Evolutionary conservation across 2,797 vertebrate genomes (phyloP), one percentile per base, ranked within the genome.

Genomic region (Hapalemur alaotrensis): DNA sequence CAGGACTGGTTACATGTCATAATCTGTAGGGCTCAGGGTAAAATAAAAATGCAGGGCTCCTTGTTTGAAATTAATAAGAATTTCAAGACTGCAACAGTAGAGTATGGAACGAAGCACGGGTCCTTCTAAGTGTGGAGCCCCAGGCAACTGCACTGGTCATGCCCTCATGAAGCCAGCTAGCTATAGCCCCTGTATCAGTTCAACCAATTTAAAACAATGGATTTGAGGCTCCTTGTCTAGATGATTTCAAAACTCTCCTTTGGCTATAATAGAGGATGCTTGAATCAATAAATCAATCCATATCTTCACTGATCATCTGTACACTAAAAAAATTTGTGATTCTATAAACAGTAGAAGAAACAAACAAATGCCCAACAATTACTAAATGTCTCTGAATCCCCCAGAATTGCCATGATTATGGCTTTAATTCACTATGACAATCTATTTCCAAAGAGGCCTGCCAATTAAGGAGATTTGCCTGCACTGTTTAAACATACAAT

Each of bases 331-430:
- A 3, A 8, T 73, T 65, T 46, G 2, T 57, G 46, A 59, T 67
- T 87, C 35, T 88, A 6, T 59, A 92, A 96, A 73, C 28, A 81
- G 67, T 46, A 78, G 52, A 84, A 93, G 63, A 72, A 85, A 81
- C 43, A 89, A 61, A 89, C 43, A 87, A 73, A 91, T 81, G 20
- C 12, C 35, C n/a, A 75, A 46, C n/a, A 88, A 38, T 81, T 81
- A 43, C 43, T 88, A 69, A 63, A 43, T 84, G 52, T 89, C 83
- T 67, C 54, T 7, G 11, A 89, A 86, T 83, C 52, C 48, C 52
- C 75, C 52, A 69, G 88, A 96, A 82, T 70, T 61, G 28, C 48
- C 82, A 17, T 57, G 43, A 65, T 28, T 65, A 20, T 57, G n/a
- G 38, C 18, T 90, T 79, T 85, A n/a, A n/a, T 25, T 94, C 20